These are phyloP conservation scores for Mellivora capensis DNA, from an alignment of 2,113 vertebrate genomes.

Conservation along the genomic window DNA sequence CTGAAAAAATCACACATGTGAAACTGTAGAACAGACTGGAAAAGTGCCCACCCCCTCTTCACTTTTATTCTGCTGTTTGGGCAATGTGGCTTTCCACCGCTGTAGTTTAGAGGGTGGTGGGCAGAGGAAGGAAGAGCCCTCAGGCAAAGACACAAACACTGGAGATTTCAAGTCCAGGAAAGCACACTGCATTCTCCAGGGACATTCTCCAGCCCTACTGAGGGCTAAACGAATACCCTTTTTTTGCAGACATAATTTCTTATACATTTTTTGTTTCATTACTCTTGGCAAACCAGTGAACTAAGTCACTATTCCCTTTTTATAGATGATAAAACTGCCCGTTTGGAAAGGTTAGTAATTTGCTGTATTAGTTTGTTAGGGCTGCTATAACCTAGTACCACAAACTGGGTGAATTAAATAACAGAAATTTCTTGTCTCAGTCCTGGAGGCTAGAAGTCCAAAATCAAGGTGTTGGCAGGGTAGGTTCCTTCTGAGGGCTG, in stretches of 20 bases:
- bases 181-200: neutral
- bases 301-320: neutral
- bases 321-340: neutral
- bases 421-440: neutral
- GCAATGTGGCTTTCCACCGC: neutral
- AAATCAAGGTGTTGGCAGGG: neutral
- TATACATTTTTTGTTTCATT: neutral
- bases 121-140: neutral
- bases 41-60: neutral
- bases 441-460: neutral
- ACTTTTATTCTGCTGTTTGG: neutral
- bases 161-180: neutral
- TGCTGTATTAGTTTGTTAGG: neutral
- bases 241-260: neutral
- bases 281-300: neutral
- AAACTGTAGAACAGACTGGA: neutral
- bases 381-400: neutral
- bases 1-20: neutral
- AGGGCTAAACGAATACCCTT: neutral
- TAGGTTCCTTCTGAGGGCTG: neutral
- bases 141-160: neutral
- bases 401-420: neutral
- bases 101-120: neutral
- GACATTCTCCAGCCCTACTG: neutral
- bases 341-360: neutral